Evolutionary conservation across 2,888 invertebrate genomes (phyloP), one percentile per base, ranked within the genome.

Genomic region (Synergus laeviventris): DNA sequence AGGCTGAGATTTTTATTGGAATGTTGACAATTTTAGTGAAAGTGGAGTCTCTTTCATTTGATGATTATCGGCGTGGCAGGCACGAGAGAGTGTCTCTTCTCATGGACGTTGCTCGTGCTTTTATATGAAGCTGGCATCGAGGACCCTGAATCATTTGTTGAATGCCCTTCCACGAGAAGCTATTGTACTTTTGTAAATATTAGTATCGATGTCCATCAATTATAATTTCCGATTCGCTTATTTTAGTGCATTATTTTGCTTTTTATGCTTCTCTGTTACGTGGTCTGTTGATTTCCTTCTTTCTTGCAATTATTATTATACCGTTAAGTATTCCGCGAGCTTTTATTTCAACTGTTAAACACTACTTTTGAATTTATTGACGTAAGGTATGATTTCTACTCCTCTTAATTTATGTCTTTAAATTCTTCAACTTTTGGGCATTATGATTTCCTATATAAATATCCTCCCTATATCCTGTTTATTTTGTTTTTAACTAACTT

Each of bases 51-150:
- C 73, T 79, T 75, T 66, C n/a, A 73, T 62, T 76, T 76, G 36
- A 36, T 70, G 70, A 70, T 70, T 70, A 81, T 78, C 80, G 74
- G 79, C 79, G 77, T 79, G 81, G 83, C 79, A 77, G 79, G 74
- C 81, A 81, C 82, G 82, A 70, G 70, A 82, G 86, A 89, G 83
- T 89, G 88, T 81, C 85, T 86, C 81, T 82, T 86, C 83, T 83
- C 81, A 86, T 86, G 86, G 83, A 86, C 80, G 86, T 83, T 81
- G 78, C 84, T 76, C 81, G 85, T 86, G 86, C 89, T 89, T 88
- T 88, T 89, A 89, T 89, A 89, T 86, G 81, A 86, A 85, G 84
- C 85, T 84, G 84, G 84, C 85, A 79, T 85, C 78, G 85, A 84
- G 87, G 85, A 86, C 85, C 86, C 85, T 87, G 86, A 85, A 86